phyloP scores from a whole-genome alignment of 2,113 vertebrate species.

The human region GRCh38 chr4:178520501-178521000 shows the following conservation, averaged over 20 bases:
- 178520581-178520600: slow-evolving; percentile 75
- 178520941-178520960: slow-evolving; percentile 56
- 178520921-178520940: slow-evolving; percentile 74
- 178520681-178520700: slow-evolving; percentile 57
- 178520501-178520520: slow-evolving; percentile 53
- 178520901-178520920: slow-evolving; percentile 49
- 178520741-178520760: slow-evolving; percentile 64
- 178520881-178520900: slow-evolving; percentile 64
- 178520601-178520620: slow-evolving; percentile 76
- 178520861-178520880: neutral
- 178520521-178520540: slow-evolving; percentile 52
- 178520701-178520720: slow-evolving; percentile 64
- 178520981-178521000: slow-evolving; percentile 66
- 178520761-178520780: slow-evolving; percentile 66
- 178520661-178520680: slow-evolving; percentile 60
- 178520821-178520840: slow-evolving; percentile 71
- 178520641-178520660: slow-evolving; percentile 76
- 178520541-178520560: slow-evolving; percentile 37
- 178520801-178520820: slow-evolving; percentile 57
- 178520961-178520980: slow-evolving; percentile 18
- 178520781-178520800: slow-evolving; percentile 76
- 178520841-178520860: slow-evolving; percentile 54
- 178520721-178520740: slow-evolving; percentile 73
- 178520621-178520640: slow-evolving; percentile 73
- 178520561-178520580: slow-evolving; percentile 67